Evolutionary conservation across 2,888 invertebrate species (phyloP).

Genomic region (Parasteatoda lunata): DNA sequence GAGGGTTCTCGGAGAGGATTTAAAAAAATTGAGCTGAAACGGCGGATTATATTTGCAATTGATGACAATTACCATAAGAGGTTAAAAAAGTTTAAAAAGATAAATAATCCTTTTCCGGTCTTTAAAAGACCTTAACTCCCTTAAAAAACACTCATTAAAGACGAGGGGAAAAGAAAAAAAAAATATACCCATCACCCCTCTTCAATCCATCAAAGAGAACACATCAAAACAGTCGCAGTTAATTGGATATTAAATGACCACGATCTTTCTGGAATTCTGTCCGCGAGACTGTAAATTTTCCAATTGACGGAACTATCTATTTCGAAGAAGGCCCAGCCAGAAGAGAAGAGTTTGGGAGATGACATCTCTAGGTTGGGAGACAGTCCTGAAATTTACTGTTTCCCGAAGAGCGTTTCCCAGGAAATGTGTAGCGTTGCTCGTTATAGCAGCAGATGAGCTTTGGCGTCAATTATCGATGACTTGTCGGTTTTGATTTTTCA

Average conservation of each 20-base stretch:
- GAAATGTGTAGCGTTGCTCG: constrained; percentile 43
- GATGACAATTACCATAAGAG: neutral
- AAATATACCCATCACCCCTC: constrained; percentile 6
- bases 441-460: neutral
- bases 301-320: constrained; percentile 41
- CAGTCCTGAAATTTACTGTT: constrained; percentile 43
- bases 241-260: constrained; percentile 54
- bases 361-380: constrained; percentile 30
- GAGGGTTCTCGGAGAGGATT: no score
- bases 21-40: no score
- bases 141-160: constrained; percentile 7
- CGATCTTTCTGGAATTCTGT: constrained; percentile 25
- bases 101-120: constrained; percentile 39
- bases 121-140: constrained; percentile 17
- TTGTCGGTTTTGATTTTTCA: neutral
- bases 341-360: constrained; percentile 31
- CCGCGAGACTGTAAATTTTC: constrained; percentile 37
- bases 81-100: neutral
- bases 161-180: constrained; percentile 10
- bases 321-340: constrained; percentile 29
- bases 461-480: constrained; percentile 1
- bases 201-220: constrained; percentile 18
- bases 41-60: no score
- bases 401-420: constrained; percentile 43
- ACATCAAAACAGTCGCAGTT: constrained; percentile 42